Base-by-base conservation (phyloP, 2,888 invertebrate species). In the Sphaeridia pumilis region DNA sequence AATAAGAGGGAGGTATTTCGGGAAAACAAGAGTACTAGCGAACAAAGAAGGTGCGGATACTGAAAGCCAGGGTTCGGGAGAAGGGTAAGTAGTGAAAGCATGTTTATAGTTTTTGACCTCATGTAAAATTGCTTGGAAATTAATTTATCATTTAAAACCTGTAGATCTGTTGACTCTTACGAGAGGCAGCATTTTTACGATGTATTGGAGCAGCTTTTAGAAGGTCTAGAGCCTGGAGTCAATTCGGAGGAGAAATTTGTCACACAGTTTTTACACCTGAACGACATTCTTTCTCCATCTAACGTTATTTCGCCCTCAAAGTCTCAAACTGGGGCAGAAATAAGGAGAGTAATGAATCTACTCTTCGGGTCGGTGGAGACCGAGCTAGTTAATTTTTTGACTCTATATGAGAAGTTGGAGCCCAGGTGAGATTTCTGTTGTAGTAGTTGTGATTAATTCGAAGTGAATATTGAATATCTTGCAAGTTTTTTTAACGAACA, bases 281-380 rank as follows among this genome's bases (percentile, higher is more conserved):
- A 55, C 4, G 56, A 59, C n/a, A 48, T 52, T 3, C 53, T 48
- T n/a, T 52, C 60, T 1, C 50, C 55, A 10, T 52, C 58, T n/a
- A 46, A 49, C 17, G 58, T 54, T 20, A 55, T 54, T 4, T 62
- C 62, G 1, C 65, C 65, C 1, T 57, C 59, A 0, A 63, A 59
- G 55, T 49, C 54, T 38, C 26, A 43, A 10, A 48, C 41, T 2
- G 58, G 57, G 63, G 83, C 83, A 68, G 88, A 87, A 72, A 81
- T 87, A 49, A 75, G 86, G 5, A 81, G 81, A 60, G 83, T 92
- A 75, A 89, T 95, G 89, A 78, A 78, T 51, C 87, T 83, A 61
- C 78, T 97, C 68, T 95, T 97, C 75, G 83, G 86, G 2, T 78
- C 82, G 58, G 76, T 97, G 26, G 94, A 95, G 74, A 75, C 78